Evolutionary conservation across 2,888 invertebrate genomes (phyloP).

Genomic region (Thymelicus acteon): DNA sequence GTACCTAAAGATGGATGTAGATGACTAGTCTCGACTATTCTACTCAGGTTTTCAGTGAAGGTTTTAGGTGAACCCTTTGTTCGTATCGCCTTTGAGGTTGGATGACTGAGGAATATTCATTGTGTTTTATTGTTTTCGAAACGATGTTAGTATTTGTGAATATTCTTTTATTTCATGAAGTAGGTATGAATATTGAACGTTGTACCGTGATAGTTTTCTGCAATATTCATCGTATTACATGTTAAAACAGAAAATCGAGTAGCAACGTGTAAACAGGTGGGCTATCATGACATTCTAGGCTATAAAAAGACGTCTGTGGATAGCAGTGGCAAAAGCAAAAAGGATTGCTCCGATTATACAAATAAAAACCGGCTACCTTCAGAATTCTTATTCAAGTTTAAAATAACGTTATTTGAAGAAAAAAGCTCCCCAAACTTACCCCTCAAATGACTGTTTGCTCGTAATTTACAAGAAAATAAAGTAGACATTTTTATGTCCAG

Average conservation of each 20-base stretch:
- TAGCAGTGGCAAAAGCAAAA: no score
- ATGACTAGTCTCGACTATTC: conserved; percentile 7
- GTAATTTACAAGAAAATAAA: conserved; percentile 21
- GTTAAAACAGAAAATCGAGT: no score
- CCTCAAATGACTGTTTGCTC: conserved; percentile 16
- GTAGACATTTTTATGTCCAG: conserved; percentile 20
- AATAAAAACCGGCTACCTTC: background rate
- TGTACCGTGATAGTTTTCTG: no score
- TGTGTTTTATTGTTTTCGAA: conserved; percentile 3
- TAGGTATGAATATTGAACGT: no score
- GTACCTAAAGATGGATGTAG: conserved; percentile 17
- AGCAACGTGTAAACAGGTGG: no score
- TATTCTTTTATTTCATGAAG: no score
- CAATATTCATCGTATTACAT: no score
- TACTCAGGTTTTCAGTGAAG: conserved; percentile 14
- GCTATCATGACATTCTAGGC: no score
- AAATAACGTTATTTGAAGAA: background rate
- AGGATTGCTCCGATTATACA: background rate
- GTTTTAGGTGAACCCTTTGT: background rate
- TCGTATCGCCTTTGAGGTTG: background rate
- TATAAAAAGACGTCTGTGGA: no score
- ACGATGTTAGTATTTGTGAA: background rate
- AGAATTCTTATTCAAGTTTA: background rate
- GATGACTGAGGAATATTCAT: background rate
- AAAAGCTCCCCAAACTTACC: conserved; percentile 1